A percentile compares a stretch with the other conserved stretches of the same genome.
These are phyloP conservation scores for Lithobates pipiens DNA, from an alignment of 2,797 vertebrate genomes.

Conservation along the genomic window DNA sequence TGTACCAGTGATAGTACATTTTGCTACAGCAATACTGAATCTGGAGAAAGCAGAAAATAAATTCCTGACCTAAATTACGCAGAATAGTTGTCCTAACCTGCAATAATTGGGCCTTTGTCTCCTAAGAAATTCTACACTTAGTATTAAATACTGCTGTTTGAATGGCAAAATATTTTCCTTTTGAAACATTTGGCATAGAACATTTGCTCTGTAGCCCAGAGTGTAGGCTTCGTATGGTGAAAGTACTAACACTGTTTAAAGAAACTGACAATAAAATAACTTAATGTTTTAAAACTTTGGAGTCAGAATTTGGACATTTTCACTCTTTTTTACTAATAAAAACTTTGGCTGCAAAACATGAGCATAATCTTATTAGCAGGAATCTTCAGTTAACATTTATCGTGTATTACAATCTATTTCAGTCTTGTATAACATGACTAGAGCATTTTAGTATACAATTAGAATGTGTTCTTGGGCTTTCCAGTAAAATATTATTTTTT, in stretches of 20 bases:
- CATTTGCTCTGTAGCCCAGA: not conserved
- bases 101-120: not conserved
- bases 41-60: not conserved
- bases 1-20: not conserved
- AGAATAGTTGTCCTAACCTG: not conserved
- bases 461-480: not conserved
- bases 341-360: not conserved
- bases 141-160: too few species aligned
- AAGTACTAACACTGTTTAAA: not conserved
- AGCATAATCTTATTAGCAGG: too few species aligned
- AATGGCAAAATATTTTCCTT: too few species aligned
- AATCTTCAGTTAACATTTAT: not conserved
- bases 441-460: not conserved
- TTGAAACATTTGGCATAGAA: not conserved
- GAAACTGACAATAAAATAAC: not conserved
- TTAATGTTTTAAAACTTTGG: not conserved
- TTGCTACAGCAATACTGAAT: too few species aligned
- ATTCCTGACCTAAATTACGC: not conserved
- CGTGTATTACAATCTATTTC: not conserved
- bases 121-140: not conserved
- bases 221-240: too few species aligned
- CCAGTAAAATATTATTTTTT: conserved; percentile 67
- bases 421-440: not conserved
- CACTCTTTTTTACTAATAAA: not conserved
- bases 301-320: not conserved